Percentiles rank a stretch among this genome's conserved stretches.
phyloP scores from a whole-genome alignment of 2,113 vertebrate genomes.

The Xyrauchen texanus region DNA sequence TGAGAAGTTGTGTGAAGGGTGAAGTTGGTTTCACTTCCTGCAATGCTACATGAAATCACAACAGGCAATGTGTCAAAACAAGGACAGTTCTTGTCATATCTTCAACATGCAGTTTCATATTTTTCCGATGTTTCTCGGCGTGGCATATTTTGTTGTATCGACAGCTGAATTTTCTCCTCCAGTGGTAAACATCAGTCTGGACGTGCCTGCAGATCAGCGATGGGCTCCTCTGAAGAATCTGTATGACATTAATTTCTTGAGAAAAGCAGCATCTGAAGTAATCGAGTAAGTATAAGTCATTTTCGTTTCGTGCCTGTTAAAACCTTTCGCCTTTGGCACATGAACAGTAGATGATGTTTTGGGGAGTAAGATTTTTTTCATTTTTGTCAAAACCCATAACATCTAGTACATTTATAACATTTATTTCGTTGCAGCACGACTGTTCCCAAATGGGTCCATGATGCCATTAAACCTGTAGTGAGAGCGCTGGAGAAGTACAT shows the following conservation, averaged over 20 bases:
- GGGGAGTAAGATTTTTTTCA: too few relatives aligned
- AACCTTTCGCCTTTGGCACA: too few relatives aligned
- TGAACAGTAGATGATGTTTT: too few relatives aligned
- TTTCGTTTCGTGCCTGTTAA: too few relatives aligned
- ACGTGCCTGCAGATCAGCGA: constrained; percentile 60
- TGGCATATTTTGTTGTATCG: background rate
- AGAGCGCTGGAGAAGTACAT: constrained; percentile 69
- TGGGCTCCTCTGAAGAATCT: constrained; percentile 65
- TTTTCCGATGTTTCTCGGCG: background rate
- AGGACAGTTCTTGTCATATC: background rate
- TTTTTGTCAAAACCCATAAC: too few relatives aligned
- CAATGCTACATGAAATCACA: too few relatives aligned
- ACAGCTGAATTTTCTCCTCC: constrained; percentile 56
- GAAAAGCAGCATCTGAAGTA: constrained; percentile 62
- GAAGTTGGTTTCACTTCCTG: too few relatives aligned
- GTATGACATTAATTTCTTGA: constrained; percentile 62
- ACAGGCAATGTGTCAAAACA: background rate
- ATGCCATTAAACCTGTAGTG: constrained; percentile 65
- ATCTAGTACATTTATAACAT: background rate
- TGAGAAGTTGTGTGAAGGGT: too few relatives aligned
- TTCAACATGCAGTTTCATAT: constrained; percentile 19
- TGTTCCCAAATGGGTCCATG: constrained; percentile 84
- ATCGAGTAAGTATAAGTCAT: constrained; percentile 71
- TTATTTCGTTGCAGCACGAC: constrained; percentile 66
- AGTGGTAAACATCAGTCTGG: constrained; percentile 69